Percentiles rank a stretch among this genome's conserved stretches.
Conservation (phyloP, 2,113 vertebrate species). For the Ailuropoda melanoleuca region DNA sequence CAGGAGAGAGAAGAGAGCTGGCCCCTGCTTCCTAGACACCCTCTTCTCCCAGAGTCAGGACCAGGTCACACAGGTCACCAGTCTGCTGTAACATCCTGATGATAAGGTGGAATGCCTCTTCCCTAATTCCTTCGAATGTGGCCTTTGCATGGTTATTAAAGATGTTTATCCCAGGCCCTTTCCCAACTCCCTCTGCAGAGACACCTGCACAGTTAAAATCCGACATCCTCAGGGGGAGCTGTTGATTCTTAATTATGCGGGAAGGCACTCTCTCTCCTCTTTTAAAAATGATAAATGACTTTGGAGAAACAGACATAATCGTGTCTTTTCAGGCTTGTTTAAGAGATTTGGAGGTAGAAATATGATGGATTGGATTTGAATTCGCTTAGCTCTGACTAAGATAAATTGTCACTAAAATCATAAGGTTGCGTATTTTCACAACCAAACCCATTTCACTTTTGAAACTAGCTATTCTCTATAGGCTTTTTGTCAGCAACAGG, state of each 20-base stretch:
- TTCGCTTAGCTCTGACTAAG: slow-evolving; percentile 68
- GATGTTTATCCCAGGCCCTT: background rate
- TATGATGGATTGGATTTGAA: slow-evolving; percentile 71
- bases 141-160: background rate
- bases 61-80: slow-evolving; percentile 56
- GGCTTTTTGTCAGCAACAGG: slow-evolving; percentile 34
- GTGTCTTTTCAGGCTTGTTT: slow-evolving; percentile 56
- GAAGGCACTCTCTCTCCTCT: slow-evolving; percentile 15
- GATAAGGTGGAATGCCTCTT: slow-evolving; percentile 15
- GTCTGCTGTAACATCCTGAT: slow-evolving; percentile 1
- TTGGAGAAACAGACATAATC: slow-evolving; percentile 55
- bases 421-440: slow-evolving; percentile 58
- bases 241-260: slow-evolving; percentile 62
- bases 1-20: background rate
- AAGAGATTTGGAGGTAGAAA: slow-evolving; percentile 66
- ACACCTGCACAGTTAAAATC: background rate
- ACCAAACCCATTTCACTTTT: background rate
- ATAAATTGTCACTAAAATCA: slow-evolving; percentile 58
- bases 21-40: background rate
- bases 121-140: background rate
- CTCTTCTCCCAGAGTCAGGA: background rate
- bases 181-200: background rate
- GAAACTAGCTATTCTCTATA: slow-evolving; percentile 39
- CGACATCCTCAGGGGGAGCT: background rate
- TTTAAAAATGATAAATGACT: slow-evolving; percentile 68